These are phyloP conservation scores for Gnathonemus longibarbis DNA, from an alignment of 2,113 vertebrate species.

Conservation along the genomic window DNA sequence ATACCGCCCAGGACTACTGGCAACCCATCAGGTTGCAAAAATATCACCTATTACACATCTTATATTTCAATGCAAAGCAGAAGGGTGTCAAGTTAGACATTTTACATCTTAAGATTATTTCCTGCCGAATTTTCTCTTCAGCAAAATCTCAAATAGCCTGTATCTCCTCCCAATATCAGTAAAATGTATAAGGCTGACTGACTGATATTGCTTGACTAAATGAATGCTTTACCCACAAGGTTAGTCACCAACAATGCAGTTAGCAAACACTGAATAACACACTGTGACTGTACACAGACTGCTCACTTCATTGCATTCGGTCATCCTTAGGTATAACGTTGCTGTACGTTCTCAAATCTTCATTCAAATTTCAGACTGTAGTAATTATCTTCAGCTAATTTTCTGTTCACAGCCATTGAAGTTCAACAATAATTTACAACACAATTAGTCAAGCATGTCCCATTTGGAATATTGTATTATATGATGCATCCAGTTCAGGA, in stretches of 20 bases:
- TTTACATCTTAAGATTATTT: not conserved
- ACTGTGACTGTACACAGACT: not conserved
- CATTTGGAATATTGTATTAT: not conserved
- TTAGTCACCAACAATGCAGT: not conserved
- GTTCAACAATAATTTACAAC: not conserved
- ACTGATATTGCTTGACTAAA: not conserved
- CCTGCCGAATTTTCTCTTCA: not conserved
- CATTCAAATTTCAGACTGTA: constrained; percentile 47
- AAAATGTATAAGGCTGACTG: not conserved
- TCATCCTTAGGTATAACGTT: constrained; percentile 61
- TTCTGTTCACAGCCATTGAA: not conserved
- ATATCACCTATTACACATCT: not conserved
- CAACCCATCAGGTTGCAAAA: not conserved
- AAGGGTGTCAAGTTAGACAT: not conserved
- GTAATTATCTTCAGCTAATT: constrained; percentile 31
- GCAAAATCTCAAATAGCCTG: not conserved
- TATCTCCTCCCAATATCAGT: not conserved
- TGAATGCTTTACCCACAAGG: constrained; percentile 3
- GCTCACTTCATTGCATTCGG: constrained; percentile 68
- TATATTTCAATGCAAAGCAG: not conserved
- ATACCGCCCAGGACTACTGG: not conserved
- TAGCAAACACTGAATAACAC: not conserved
- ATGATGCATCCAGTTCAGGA: not conserved
- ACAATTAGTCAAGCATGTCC: not conserved
- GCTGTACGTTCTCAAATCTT: constrained; percentile 58